Percentiles rank a stretch among this genome's conserved stretches.
These are phyloP conservation scores for Micrasema longulum DNA, from an alignment of 1,140 invertebrate species.

Conservation along the genomic window DNA sequence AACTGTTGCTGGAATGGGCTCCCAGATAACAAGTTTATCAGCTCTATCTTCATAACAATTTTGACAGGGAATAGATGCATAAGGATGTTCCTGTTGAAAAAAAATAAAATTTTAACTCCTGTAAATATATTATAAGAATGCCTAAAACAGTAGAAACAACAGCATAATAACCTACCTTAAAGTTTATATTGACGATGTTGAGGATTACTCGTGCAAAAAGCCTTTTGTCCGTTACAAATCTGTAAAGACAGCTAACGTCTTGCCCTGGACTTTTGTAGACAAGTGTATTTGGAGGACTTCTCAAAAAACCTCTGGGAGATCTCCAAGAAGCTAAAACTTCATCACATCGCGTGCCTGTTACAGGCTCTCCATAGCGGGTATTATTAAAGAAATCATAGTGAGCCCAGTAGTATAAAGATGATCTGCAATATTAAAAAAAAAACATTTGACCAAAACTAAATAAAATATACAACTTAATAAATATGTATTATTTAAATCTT, in stretches of 20 bases:
- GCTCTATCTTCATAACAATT: conserved; percentile 87
- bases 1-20: conserved; percentile 69
- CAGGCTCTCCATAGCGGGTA: conserved; percentile 83
- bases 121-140: not conserved
- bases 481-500: not conserved
- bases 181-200: conserved; percentile 76
- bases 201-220: conserved; percentile 85
- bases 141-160: conserved; percentile 21
- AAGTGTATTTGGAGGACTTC: conserved; percentile 86
- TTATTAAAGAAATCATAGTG: conserved; percentile 95
- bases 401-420: conserved; percentile 90
- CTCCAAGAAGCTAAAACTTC: conserved; percentile 87
- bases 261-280: conserved; percentile 79
- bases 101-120: conserved; percentile 14
- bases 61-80: conserved; percentile 82
- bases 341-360: conserved; percentile 84
- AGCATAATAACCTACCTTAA: conserved; percentile 67
- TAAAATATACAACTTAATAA: too few relatives aligned
- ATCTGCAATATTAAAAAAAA: conserved; percentile 62
- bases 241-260: conserved; percentile 84
- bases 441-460: too few relatives aligned
- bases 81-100: conserved; percentile 74
- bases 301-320: conserved; percentile 74
- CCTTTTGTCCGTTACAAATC: conserved; percentile 83
- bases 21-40: conserved; percentile 83